Base-by-base conservation (phyloP, 92 coral and sea anemone genomes). In the Zoanthus gigantus region DNA sequence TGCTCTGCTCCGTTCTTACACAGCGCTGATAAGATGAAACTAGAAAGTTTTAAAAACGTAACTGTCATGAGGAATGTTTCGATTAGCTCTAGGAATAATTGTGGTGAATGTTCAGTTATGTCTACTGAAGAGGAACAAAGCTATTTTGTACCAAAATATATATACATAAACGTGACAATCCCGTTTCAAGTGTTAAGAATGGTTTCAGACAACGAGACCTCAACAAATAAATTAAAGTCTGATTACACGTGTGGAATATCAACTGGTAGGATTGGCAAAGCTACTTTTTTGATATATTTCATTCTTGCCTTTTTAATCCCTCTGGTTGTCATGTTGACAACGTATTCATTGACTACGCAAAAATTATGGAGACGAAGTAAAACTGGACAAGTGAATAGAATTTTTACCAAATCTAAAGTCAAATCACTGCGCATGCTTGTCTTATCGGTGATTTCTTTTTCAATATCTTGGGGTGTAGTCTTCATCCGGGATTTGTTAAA, bases 401-500 rank as follows among this genome's bases (percentile, higher is more conserved):
- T 50, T 23, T 28, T 81, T 17, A 56, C 60, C 74, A 81, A 66
- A 28, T 66, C 85, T 8, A 81, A 81, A 81, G 46, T 81, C 7
- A 67, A 68, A 30, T 65, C 85, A 47, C 15, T 81, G 8, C 85
- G 85, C 42, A 67, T 81, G 85, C 85, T 81, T 3, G 32, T 81
- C 15, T 12, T 81, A 10, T 28, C 85, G 28, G 75, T 81, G 46
- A 17, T 81, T 7, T 46, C 85, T 6, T 81, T 81, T 52, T 65
- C 76, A 10, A n/a, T 68, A 10, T 63, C 85, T 0, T 81, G 85
- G 85, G 85, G 85, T 5, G 46, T 61, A 29, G 85, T 67, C 45
- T 81, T 81, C 47, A 47, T 81, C 18, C 85, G 85, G 61, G 85
- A 81, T 81, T 9, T 81, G 85, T 23, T 81, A 46, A 48, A 66